Base-by-base conservation (phyloP, 2,888 invertebrate genomes). In the Amphipoea oculea region DNA sequence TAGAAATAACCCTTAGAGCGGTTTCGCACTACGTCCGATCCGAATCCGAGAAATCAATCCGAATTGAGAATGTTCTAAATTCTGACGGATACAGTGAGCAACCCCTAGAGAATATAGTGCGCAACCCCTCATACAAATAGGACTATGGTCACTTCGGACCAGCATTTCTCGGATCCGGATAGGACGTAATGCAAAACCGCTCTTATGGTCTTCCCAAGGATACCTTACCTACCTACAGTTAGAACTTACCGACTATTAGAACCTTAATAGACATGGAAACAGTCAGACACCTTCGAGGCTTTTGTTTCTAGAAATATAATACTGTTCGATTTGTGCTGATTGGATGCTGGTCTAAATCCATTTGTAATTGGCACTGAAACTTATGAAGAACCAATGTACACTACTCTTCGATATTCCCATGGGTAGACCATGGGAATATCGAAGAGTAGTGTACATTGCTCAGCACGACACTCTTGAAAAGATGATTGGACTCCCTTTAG, bases 291-390 rank as follows among this genome's bases (percentile, higher is more conserved):
- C 14, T 29, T 36, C 11, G 29, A 17, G 54, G 17, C 20, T n/a
- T 75, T n/a, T 75, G 48, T 75, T 74, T 63, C 29, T 40, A 51
- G 17, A 62, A 76, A 42, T 75, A 51, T 20, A 42, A 74, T 62
- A 48, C 29, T 36, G n/a, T 60, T 74, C 4, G 36, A 3, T 76
- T 20, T 76, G 14, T 48, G 36, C 54, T 57, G 29, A 29, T 29
- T 57, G 3, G n/a, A 62, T 76, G n/a, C 57, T 36, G 45, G 40
- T 60, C n/a, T 62, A 45, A 74, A 57, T 36, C 48, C n/a, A 9
- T 76, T 20, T 76, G 40, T 75, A 14, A 76, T 36, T 74, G 45
- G 6, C 23, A 23, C 4, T 60, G 36, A 40, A 76, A 23, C 3
- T 76, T n/a, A 57, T 7, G 36, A 60, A 57, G 11, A 57, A 75